These are phyloP conservation scores for Vulpes lagopus DNA, from an alignment of 2,113 vertebrate species.

Conservation along the genomic window DNA sequence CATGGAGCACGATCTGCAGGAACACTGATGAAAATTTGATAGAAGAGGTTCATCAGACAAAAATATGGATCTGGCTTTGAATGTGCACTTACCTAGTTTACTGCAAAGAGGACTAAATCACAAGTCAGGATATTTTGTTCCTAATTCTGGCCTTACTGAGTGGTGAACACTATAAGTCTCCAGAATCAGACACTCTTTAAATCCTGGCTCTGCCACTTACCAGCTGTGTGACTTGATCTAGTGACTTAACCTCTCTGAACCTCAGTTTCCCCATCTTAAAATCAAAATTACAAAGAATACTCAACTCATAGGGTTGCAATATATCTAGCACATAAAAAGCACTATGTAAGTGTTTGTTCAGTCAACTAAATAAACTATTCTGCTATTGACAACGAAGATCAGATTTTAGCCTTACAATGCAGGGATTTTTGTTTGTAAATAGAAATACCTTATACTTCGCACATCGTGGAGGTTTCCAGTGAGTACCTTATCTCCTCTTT, in stretches of 20 bases:
- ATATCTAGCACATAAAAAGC: neutral
- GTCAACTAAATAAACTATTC: conserved; percentile 8
- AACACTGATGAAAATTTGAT: neutral
- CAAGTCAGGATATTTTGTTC: neutral
- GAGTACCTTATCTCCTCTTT: neutral
- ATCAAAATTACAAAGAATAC: neutral
- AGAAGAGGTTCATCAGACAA: neutral
- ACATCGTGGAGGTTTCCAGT: neutral
- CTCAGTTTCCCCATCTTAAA: conserved; percentile 1
- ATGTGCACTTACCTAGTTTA: neutral
- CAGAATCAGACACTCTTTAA: neutral
- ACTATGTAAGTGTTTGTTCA: neutral
- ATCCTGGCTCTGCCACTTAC: neutral
- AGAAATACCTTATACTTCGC: neutral
- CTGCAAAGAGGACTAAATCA: neutral
- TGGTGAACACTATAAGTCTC: neutral
- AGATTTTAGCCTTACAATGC: neutral
- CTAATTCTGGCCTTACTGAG: neutral
- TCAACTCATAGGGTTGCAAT: neutral
- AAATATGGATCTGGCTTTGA: conserved; percentile 12
- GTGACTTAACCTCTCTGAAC: neutral
- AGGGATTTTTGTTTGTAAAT: neutral
- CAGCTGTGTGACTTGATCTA: neutral
- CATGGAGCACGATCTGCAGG: neutral
- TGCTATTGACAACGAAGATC: conserved; percentile 24